These are phyloP conservation scores for Pandion haliaetus DNA, from an alignment of 2,113 vertebrate genomes.

Conservation along the genomic window DNA sequence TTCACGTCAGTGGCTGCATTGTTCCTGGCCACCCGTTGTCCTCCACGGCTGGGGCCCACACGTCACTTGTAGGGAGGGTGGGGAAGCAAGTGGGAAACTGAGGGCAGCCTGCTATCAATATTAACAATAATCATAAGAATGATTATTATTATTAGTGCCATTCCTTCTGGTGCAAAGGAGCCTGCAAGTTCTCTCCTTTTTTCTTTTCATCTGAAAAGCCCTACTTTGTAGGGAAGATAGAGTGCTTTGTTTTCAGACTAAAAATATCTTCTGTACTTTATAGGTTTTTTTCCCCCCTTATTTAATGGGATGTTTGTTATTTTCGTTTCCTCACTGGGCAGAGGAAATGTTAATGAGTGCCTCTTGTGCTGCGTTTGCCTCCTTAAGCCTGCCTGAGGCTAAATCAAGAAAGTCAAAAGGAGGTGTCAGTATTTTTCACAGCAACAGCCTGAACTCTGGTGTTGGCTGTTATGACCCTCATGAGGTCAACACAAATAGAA, in stretches of 20 bases:
- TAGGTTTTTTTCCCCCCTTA: background rate
- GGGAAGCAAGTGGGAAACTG: background rate
- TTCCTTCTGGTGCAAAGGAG: background rate
- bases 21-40: background rate
- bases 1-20: slow-evolving; percentile 1
- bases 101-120: background rate
- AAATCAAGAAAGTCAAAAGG: background rate
- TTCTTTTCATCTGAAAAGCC: background rate
- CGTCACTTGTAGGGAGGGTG: background rate
- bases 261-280: background rate
- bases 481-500: background rate
- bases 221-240: background rate
- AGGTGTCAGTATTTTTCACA: background rate
- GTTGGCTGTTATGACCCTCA: background rate
- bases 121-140: background rate
- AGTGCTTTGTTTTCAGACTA: background rate
- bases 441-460: background rate
- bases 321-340: background rate
- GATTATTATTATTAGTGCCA: background rate
- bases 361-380: background rate
- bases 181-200: background rate
- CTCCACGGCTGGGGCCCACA: background rate
- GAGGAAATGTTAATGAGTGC: background rate
- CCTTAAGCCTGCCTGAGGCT: background rate
- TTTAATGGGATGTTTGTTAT: slow-evolving; percentile 13